Percentiles rank a stretch among this genome's conserved stretches.
phyloP scores from a whole-genome alignment of 1,140 invertebrate species.

The Dendroctonus ponderosae region DNA sequence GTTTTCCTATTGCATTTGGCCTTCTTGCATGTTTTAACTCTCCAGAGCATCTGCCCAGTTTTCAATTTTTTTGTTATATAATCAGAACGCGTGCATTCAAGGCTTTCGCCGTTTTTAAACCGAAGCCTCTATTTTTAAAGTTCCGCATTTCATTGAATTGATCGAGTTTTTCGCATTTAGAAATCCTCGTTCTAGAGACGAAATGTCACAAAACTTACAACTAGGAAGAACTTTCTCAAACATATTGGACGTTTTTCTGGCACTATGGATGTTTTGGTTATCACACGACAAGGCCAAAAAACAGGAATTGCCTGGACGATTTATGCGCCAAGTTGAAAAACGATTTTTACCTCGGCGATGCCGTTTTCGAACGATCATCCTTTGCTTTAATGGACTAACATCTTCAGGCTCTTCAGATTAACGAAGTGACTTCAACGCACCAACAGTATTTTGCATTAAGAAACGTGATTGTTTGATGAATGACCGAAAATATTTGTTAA shows the following conservation, averaged over 20 bases:
- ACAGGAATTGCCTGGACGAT: neutral
- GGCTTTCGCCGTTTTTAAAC: too few relatives aligned
- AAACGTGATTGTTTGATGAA: too few relatives aligned
- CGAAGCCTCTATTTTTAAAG: too few relatives aligned
- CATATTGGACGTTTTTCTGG: constrained; percentile 2
- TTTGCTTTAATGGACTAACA: neutral
- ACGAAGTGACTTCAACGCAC: neutral
- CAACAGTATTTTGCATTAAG: too few relatives aligned
- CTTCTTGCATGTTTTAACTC: too few relatives aligned
- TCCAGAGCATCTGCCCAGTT: too few relatives aligned
- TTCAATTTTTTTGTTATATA: neutral
- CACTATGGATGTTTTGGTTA: neutral
- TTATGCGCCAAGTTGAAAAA: neutral
- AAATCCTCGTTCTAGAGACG: neutral
- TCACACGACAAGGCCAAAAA: neutral
- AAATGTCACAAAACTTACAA: constrained; percentile 1
- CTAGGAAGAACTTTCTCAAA: neutral
- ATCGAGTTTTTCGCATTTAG: neutral
- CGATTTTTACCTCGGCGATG: neutral
- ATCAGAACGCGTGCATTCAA: neutral
- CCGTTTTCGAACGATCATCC: neutral
- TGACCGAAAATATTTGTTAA: too few relatives aligned
- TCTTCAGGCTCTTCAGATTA: neutral
- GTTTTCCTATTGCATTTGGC: too few relatives aligned
- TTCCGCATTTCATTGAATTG: neutral